Evolutionary conservation across 2,797 vertebrate genomes (phyloP).

Genomic region (Dipus sagitta): DNA sequence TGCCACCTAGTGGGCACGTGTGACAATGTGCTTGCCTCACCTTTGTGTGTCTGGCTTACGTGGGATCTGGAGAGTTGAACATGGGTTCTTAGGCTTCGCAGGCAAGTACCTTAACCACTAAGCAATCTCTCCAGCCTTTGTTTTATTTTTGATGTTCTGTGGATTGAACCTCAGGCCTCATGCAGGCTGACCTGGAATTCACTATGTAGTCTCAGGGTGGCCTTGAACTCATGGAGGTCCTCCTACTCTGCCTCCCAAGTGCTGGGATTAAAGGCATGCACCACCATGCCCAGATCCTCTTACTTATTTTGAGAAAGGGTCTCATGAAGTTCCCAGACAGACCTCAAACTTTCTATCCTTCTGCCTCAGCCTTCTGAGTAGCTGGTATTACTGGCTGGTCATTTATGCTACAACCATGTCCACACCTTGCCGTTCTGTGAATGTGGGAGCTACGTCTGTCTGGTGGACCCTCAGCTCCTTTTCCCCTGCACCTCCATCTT

Average conservation of each 20-base stretch:
- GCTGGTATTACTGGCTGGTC: background rate
- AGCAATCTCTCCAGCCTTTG: too few species aligned
- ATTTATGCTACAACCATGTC: rapidly evolving
- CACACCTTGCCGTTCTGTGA: rapidly evolving
- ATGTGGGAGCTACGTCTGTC: background rate
- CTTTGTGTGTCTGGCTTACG: too few species aligned
- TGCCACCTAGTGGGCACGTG: too few species aligned
- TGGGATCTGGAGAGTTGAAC: too few species aligned
- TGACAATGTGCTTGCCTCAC: too few species aligned
- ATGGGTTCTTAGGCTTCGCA: too few species aligned
- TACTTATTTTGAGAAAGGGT: background rate
- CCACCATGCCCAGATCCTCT: too few species aligned
- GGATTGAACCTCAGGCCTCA: background rate
- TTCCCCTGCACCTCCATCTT: background rate
- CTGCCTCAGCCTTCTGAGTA: background rate
- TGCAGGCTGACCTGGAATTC: background rate
- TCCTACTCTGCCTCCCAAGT: too few species aligned
- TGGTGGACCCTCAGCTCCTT: rapidly evolving
- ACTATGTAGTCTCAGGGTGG: too few species aligned
- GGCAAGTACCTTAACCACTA: too few species aligned
- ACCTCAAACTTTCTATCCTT: background rate
- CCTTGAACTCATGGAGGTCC: too few species aligned
- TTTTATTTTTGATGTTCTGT: background rate
- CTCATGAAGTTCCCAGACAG: background rate
- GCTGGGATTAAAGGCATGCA: too few species aligned